These are phyloP conservation scores for Sialis lutaria DNA, from an alignment of 2,888 invertebrate species.

Conservation along the genomic window DNA sequence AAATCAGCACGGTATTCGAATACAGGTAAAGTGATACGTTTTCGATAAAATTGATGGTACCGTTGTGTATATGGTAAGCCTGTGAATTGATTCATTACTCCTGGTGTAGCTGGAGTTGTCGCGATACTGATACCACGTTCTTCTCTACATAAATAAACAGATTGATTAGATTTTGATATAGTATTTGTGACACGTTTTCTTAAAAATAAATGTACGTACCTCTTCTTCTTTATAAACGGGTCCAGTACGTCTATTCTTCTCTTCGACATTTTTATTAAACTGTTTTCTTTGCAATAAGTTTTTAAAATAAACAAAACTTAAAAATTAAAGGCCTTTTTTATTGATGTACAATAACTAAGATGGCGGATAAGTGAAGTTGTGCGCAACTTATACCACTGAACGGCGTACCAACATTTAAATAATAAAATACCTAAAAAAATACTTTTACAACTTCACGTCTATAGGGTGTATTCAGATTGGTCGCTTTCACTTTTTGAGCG, in stretches of 20 bases:
- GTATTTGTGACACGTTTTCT: not conserved
- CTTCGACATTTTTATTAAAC: slow-evolving; percentile 46
- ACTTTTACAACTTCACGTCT: too few species aligned
- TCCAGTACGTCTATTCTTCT: slow-evolving; percentile 74
- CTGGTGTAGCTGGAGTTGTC: slow-evolving; percentile 20
- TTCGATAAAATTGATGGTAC: slow-evolving; percentile 77
- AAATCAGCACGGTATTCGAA: slow-evolving; percentile 97
- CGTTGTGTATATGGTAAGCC: slow-evolving; percentile 71
- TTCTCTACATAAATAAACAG: slow-evolving; percentile 25
- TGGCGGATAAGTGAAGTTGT: not conserved
- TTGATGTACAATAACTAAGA: not conserved
- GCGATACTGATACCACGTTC: slow-evolving; percentile 30
- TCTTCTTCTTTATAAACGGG: slow-evolving; percentile 60
- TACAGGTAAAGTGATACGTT: slow-evolving; percentile 83
- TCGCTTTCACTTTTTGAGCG: too few species aligned
- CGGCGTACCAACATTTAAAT: too few species aligned
- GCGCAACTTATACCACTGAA: not conserved
- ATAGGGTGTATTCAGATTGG: too few species aligned
- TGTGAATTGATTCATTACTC: slow-evolving; percentile 59
- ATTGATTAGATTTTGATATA: not conserved
- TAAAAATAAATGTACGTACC: slow-evolving; percentile 31
- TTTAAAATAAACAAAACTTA: not conserved
- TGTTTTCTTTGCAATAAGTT: not conserved
- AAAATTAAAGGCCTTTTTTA: not conserved
- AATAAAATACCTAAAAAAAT: too few species aligned